phyloP scores from a whole-genome alignment of 2,888 invertebrate genomes.

The Gibbula magus region DNA sequence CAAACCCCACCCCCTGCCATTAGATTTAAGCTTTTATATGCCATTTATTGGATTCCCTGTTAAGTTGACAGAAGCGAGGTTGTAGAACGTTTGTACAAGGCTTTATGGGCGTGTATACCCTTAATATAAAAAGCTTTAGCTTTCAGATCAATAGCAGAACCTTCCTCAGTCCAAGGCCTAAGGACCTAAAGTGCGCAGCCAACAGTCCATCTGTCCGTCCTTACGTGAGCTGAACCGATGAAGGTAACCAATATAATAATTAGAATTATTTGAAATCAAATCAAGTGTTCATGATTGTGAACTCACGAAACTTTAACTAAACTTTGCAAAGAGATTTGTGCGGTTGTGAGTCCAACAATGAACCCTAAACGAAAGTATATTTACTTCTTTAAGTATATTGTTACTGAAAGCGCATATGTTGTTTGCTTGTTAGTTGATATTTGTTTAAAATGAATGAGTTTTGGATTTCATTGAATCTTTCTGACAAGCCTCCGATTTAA shows the following conservation, averaged over 20 bases:
- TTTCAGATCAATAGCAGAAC: background rate
- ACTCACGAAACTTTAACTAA: too few species aligned
- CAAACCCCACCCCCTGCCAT: background rate
- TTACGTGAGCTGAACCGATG: background rate
- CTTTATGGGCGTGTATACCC: background rate
- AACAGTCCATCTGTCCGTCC: background rate
- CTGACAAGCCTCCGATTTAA: too few species aligned
- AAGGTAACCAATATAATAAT: background rate
- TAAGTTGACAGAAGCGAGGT: background rate
- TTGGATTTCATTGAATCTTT: too few species aligned
- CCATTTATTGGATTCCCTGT: background rate
- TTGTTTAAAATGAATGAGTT: too few species aligned
- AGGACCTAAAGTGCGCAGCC: background rate
- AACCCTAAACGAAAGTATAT: too few species aligned
- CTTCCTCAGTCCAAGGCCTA: constrained; percentile 12
- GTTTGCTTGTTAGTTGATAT: too few species aligned
- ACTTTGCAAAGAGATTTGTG: too few species aligned
- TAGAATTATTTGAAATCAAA: too few species aligned
- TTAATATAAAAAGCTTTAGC: constrained; percentile 6
- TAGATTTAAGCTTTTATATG: background rate
- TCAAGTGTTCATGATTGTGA: too few species aligned
- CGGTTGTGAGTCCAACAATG: too few species aligned
- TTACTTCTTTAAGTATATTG: too few species aligned
- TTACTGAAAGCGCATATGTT: too few species aligned
- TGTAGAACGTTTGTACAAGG: background rate